These are phyloP conservation scores for Oreochromis aureus DNA, from an alignment of 2,113 vertebrate genomes.

Conservation along the genomic window DNA sequence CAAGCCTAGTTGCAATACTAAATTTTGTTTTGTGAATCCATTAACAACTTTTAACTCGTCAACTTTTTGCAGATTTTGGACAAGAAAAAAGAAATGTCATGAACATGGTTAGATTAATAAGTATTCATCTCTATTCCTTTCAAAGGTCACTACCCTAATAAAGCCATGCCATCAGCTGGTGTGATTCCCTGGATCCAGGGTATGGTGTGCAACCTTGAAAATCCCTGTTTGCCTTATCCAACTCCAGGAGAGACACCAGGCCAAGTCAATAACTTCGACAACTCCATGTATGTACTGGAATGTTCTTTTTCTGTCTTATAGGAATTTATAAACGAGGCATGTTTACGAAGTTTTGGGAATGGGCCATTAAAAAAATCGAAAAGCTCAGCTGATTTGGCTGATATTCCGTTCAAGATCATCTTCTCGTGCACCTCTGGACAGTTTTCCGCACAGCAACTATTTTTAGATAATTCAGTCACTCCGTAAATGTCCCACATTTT, in stretches of 20 bases:
- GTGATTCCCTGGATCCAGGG: conserved; percentile 94
- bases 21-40: not conserved
- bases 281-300: conserved; percentile 81
- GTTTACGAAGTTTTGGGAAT: not conserved
- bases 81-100: not conserved
- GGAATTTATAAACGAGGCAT: not conserved
- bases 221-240: conserved; percentile 86
- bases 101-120: not conserved
- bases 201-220: conserved; percentile 92
- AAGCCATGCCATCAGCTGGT: conserved; percentile 97
- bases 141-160: conserved; percentile 94
- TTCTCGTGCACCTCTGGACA: not conserved
- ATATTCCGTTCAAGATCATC: not conserved
- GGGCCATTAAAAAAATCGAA: not conserved
- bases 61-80: no score
- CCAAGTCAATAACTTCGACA: conserved; percentile 92
- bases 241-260: conserved; percentile 94
- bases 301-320: not conserved
- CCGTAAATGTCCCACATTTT: not conserved
- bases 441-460: not conserved
- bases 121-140: not conserved
- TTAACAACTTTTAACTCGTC: not conserved
- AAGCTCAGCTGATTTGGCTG: not conserved
- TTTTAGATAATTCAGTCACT: not conserved
- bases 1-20: not conserved